A percentile compares a stretch with the other conserved stretches of the same genome.
Conservation (phyloP, 2,888 invertebrate species). For the Bursaphelenchus okinawaensis region DNA sequence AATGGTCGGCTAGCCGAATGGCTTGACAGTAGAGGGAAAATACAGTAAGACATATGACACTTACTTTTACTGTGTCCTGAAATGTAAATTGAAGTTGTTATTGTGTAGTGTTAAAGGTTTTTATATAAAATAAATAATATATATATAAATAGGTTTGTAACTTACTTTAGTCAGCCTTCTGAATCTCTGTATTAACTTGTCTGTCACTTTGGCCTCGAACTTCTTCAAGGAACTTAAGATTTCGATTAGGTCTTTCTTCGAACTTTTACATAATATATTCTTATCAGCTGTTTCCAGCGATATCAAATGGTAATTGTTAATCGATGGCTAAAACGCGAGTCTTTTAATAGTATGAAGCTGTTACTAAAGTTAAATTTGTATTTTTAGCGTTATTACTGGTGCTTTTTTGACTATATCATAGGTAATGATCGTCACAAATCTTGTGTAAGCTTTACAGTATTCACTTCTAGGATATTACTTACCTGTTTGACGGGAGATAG, state of each 20-base stretch:
- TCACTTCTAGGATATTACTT: no score
- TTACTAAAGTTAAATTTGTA: no score
- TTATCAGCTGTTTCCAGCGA: neutral
- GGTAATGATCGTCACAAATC: no score
- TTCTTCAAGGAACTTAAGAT: neutral
- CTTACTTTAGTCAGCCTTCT: neutral
- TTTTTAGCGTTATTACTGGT: no score
- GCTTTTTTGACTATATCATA: no score
- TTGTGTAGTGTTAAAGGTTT: no score
- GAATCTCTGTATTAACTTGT: neutral
- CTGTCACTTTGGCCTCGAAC: neutral
- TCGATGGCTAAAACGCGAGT: no score
- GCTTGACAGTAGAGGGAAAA: constrained; percentile 13
- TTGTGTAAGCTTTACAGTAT: no score
- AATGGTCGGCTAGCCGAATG: constrained; percentile 10
- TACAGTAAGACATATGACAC: neutral
- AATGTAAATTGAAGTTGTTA: neutral
- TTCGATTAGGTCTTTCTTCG: neutral
- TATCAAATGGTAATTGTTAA: no score
- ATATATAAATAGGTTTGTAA: neutral
- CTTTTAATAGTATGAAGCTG: no score
- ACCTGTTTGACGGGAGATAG: no score
- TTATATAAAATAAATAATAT: no score
- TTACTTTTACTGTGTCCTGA: neutral
- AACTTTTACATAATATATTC: neutral